Conservation (phyloP, 2,797 vertebrate genomes). For the Pyrocephalus nanus region DNA sequence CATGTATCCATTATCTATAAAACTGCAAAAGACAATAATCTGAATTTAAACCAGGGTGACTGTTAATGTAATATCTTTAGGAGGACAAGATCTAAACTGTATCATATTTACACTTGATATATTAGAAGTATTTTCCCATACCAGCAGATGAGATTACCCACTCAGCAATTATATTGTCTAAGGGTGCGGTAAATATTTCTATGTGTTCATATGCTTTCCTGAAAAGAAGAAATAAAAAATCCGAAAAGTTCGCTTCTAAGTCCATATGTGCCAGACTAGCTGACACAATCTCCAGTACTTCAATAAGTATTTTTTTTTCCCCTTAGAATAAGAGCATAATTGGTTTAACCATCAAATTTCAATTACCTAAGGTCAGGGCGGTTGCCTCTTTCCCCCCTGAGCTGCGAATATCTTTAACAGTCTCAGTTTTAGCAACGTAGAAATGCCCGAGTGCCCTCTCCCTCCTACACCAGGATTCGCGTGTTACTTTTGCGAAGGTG, state of each 20-base stretch:
- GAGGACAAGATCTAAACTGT: conserved; percentile 26
- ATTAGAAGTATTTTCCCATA: conserved; percentile 14
- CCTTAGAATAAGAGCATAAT: conserved; percentile 68
- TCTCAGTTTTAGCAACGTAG: conserved; percentile 46
- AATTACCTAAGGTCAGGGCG: conserved; percentile 70
- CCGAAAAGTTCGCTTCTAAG: conserved; percentile 48
- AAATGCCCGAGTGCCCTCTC: conserved; percentile 33
- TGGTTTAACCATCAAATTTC: conserved; percentile 77
- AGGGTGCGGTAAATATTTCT: conserved; percentile 19
- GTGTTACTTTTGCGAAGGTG: not conserved
- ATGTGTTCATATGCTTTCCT: not conserved
- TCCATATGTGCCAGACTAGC: conserved; percentile 17
- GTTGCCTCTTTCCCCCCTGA: conserved; percentile 49
- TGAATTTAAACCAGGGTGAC: conserved; percentile 50
- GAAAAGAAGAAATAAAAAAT: not conserved
- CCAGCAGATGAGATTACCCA: conserved; percentile 16
- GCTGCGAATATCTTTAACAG: conserved; percentile 61
- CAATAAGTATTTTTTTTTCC: conserved; percentile 34
- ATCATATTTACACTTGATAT: conserved; percentile 35
- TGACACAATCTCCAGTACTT: not conserved
- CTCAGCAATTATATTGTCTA: conserved; percentile 39
- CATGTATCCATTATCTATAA: conserved; percentile 23
- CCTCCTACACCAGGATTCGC: not conserved
- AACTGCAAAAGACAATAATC: conserved; percentile 39
- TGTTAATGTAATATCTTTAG: conserved; percentile 38